Conservation (phyloP, 2,113 vertebrate species). For the Pelecanus crispus region DNA sequence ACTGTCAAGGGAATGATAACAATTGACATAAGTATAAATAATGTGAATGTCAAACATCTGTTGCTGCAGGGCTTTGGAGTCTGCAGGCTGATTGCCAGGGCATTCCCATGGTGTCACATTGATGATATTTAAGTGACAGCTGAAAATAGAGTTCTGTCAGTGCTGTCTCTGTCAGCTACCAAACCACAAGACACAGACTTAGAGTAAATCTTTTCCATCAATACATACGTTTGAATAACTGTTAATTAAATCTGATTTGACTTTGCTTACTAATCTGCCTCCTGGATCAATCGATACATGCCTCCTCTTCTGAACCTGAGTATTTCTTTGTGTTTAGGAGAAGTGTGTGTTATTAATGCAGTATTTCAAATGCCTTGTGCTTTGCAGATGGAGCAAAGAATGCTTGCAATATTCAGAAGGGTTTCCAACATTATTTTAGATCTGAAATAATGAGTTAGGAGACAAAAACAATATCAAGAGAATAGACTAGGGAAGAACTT, state of each 20-base stretch:
- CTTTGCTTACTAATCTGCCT: constrained; percentile 21
- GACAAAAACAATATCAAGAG: background rate
- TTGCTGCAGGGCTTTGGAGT: background rate
- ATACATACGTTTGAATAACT: background rate
- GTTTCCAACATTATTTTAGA: background rate
- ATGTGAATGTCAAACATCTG: background rate
- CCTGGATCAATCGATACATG: background rate
- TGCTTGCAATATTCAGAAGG: background rate
- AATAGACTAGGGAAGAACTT: background rate
- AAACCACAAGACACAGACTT: background rate
- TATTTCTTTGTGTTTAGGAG: background rate
- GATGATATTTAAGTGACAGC: background rate
- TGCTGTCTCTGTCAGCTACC: background rate
- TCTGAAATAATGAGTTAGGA: background rate
- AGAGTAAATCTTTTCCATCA: background rate
- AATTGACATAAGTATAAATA: background rate
- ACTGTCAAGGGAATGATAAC: background rate
- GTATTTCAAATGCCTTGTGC: background rate
- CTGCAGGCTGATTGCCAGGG: background rate
- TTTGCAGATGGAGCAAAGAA: background rate
- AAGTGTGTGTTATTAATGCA: background rate
- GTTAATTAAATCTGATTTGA: constrained; percentile 40
- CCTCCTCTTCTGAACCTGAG: background rate
- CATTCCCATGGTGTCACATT: background rate
- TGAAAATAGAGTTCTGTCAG: constrained; percentile 14